Evolutionary conservation across 2,113 vertebrate species (phyloP).

Genomic region (Cyphomyrus plagiostoma): DNA sequence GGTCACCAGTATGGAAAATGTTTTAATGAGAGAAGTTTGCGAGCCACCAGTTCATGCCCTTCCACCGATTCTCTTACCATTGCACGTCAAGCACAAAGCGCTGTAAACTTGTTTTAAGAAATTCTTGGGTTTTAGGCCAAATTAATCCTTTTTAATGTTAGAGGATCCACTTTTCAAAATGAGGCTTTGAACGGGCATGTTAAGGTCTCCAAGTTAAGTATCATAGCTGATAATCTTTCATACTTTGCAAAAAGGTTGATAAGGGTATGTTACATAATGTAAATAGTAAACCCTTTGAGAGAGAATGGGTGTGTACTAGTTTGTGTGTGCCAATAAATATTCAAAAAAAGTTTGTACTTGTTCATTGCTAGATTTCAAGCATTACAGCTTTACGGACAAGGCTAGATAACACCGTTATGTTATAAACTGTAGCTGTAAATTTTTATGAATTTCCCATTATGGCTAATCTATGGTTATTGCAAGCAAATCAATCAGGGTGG

Average conservation of each 20-base stretch:
- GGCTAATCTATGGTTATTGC: neutral
- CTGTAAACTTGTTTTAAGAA: neutral
- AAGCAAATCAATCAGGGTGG: neutral
- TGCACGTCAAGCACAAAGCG: neutral
- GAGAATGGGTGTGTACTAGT: constrained; percentile 59
- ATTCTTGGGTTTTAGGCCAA: neutral
- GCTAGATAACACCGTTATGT: neutral
- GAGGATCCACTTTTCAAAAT: constrained; percentile 3
- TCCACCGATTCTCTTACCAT: neutral
- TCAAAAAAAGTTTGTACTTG: constrained; percentile 12
- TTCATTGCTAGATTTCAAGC: neutral
- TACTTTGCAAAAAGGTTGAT: constrained; percentile 49
- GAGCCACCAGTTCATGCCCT: neutral
- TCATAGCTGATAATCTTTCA: constrained; percentile 48
- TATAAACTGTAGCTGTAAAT: neutral
- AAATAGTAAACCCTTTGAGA: constrained; percentile 66
- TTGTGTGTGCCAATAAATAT: constrained; percentile 69
- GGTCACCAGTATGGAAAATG: neutral
- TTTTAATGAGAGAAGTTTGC: neutral
- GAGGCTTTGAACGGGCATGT: constrained; percentile 44
- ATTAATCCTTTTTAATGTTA: neutral
- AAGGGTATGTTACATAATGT: constrained; percentile 62
- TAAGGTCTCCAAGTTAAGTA: constrained; percentile 44
- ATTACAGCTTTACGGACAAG: neutral
- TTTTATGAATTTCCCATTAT: neutral